phyloP scores from a whole-genome alignment of 2,888 invertebrate genomes.

The Drosophila prolongata region DNA sequence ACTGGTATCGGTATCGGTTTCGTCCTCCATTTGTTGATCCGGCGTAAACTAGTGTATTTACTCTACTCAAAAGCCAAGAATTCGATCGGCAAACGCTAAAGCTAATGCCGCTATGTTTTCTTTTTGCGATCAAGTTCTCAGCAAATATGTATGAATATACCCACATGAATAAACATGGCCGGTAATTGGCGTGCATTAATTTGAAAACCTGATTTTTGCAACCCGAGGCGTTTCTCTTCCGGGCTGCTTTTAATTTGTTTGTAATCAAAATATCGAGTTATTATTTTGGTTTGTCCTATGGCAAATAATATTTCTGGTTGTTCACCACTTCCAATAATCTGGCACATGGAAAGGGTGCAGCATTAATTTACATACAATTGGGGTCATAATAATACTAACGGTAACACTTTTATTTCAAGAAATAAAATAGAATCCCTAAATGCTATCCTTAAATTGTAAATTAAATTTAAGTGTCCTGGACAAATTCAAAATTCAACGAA shows the following conservation, averaged over 20 bases:
- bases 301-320: slow-evolving; percentile 7
- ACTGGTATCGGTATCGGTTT: slow-evolving; percentile 30
- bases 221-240: slow-evolving; percentile 31
- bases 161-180: slow-evolving; percentile 23
- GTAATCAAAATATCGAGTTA: slow-evolving; percentile 9
- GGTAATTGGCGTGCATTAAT: slow-evolving; percentile 21
- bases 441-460: too few species aligned
- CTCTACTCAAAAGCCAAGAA: slow-evolving; percentile 8
- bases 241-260: slow-evolving; percentile 20
- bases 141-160: slow-evolving; percentile 7
- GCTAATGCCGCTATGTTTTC: slow-evolving; percentile 17
- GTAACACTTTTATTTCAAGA: too few species aligned
- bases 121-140: slow-evolving; percentile 4
- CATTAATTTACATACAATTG: background rate
- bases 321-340: slow-evolving; percentile 1
- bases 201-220: slow-evolving; percentile 40
- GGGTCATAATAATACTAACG: background rate
- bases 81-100: slow-evolving; percentile 15
- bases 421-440: too few species aligned
- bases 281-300: slow-evolving; percentile 5
- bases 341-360: slow-evolving; percentile 2
- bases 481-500: too few species aligned
- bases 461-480: too few species aligned
- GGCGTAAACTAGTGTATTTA: slow-evolving; percentile 12
- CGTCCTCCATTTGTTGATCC: slow-evolving; percentile 10